A percentile compares a stretch with the other conserved stretches of the same genome.
Conservation (phyloP, 2,113 vertebrate genomes). For the Australoheros scitulus region DNA sequence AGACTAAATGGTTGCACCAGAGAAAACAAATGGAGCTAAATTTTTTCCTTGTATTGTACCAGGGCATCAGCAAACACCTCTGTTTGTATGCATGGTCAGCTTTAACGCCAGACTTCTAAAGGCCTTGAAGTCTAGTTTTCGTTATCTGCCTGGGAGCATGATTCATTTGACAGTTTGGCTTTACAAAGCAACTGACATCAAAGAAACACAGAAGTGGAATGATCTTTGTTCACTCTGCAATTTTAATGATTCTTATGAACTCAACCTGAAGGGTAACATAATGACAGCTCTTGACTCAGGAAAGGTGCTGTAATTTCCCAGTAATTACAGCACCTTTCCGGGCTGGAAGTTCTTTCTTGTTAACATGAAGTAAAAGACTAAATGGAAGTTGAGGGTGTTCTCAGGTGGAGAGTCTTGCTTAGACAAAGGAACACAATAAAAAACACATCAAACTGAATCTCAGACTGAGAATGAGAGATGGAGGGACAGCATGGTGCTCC, state of each 20-base stretch:
- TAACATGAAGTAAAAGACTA: background rate
- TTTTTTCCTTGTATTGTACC: background rate
- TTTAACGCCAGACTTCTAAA: background rate
- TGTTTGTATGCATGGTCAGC: background rate
- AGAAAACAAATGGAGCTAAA: background rate
- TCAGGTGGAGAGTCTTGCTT: background rate
- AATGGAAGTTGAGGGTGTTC: background rate
- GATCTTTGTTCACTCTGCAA: slow-evolving; percentile 26
- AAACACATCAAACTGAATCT: background rate
- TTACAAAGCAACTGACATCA: slow-evolving; percentile 39
- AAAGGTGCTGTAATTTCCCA: slow-evolving; percentile 38
- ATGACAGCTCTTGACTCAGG: slow-evolving; percentile 24
- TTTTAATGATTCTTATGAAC: slow-evolving; percentile 31
- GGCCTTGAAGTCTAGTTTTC: slow-evolving; percentile 23
- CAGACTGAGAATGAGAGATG: background rate
- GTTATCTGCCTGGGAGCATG: slow-evolving; percentile 27
- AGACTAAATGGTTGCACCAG: background rate
- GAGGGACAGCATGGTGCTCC: background rate
- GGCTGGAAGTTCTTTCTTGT: slow-evolving; percentile 24
- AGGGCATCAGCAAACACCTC: background rate
- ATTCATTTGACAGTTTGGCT: slow-evolving; percentile 30
- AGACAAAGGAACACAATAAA: background rate
- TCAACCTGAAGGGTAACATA: slow-evolving; percentile 19
- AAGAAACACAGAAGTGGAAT: slow-evolving; percentile 36
- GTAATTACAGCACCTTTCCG: slow-evolving; percentile 13